Evolutionary conservation across 1,140 invertebrate species (phyloP), one percentile per base, ranked within the genome.

Genomic region (Trachymyrmex septentrionalis): DNA sequence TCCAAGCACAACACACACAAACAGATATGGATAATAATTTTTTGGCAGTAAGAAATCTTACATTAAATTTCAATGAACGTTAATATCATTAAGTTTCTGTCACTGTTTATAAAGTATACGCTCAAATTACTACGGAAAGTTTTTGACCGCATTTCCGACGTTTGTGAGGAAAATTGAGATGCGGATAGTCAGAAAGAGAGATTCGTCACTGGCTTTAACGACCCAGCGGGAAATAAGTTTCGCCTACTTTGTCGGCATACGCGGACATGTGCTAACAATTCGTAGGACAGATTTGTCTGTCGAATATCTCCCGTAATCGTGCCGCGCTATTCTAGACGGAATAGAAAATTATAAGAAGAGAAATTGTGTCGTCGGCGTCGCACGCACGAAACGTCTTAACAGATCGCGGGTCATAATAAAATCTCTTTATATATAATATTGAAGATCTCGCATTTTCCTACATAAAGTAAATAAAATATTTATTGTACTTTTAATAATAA

Each of bases 181-280:
- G 53, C 48, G 50, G 66, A 71, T 55, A 57, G 67, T 61, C n/a
- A 63, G 80, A 76, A 64, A 76, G 73, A 81, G 57, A 81, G 66
- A 72, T 71, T 69, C 71, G 76, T 85, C 64, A 80, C 61, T 72
- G 85, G 67, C 75, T 66, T 82, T 81, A 69, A 82, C 67, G 61
- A 69, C 88, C 24, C 94, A 94, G 92, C 93, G 85, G 94, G 66
- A 93, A 85, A n/a, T n/a, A n/a, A 88, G 88, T 92, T 88, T 91
- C 34, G 44, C 44, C n/a, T 53, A 88, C 94, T 95, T 95, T 95
- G 95, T 95, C 94, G 94, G 94, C 92, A 78, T 24, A 86, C 76
- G 80, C 81, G 93, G 92, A 93, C 95, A 95, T 95, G 95, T 94
- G 95, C 94, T 92, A 92, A 95, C 95, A 95, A 95, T 95, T 92